Base-by-base conservation (phyloP, 2,888 invertebrate species). In the Merodon equestris region DNA sequence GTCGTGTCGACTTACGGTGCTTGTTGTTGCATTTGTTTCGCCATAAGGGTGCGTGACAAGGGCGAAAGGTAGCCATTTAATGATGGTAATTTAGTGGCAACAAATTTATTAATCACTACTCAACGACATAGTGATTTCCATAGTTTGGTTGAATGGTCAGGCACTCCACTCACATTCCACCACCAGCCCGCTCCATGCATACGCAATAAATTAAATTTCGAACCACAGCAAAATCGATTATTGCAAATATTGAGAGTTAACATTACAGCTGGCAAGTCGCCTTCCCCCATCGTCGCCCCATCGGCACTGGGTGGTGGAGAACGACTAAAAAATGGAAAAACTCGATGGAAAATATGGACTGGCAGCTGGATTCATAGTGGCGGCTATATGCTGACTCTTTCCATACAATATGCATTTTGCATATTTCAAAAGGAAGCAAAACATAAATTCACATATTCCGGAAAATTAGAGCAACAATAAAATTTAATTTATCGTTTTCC, bases 401-500 rank as follows among this genome's bases (percentile, higher is more conserved):
- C 63, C 76, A 63, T 48, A 79, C 84, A 84, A 84, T 84, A 84
- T 84, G 84, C 81, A 83, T 77, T 84, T 84, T 84, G 83, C 84
- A 84, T 84, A 84, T 84, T 84, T 82, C 76, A 71, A 83, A 83
- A 84, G 84, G 84, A 84, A 84, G 83, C 83, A 83, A 83, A 83
- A 82, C 83, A 84, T 84, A 84, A 84, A 84, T 84, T 82, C 77
- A 82, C 79, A 83, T 83, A 84, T 84, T 84, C 84, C 84, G 84
- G 84, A 84, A 84, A 84, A 84, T 84, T 84, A 84, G 84, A 84
- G 82, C 74, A 81, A 83, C 83, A 83, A 84, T 84, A 84, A 84
- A 84, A 83, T 83, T 82, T 81, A 84, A 83, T 84, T 84, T 81
- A 75, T 81, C 74, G 71, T 60, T 66, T 73, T 75, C 63, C 63